A percentile compares a stretch with the other conserved stretches of the same genome.
Conservation (phyloP, 2,113 vertebrate species). For the Vireo altiloquus region DNA sequence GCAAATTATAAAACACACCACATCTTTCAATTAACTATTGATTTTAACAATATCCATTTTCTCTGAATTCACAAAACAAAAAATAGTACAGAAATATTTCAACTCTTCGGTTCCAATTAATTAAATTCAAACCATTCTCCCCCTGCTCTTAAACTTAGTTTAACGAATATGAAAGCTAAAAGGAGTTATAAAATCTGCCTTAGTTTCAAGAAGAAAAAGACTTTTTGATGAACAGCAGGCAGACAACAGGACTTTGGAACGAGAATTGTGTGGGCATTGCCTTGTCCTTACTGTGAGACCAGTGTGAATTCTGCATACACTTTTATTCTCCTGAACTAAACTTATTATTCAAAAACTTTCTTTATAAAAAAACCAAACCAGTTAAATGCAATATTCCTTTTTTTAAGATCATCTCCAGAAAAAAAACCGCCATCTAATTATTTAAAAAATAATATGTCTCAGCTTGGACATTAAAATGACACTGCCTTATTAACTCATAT, state of each 20-base stretch:
- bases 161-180: neutral
- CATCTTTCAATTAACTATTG: slow-evolving; percentile 23
- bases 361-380: neutral
- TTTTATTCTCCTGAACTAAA: neutral
- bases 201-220: neutral
- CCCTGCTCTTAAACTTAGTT: neutral
- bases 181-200: neutral
- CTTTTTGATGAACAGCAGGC: neutral
- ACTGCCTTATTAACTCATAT: neutral
- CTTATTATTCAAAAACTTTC: neutral
- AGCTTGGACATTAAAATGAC: neutral
- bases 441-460: neutral
- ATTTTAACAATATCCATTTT: neutral
- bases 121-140: neutral
- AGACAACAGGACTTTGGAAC: neutral
- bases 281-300: neutral
- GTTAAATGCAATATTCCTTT: neutral
- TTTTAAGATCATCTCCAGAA: rapidly evolving
- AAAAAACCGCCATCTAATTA: neutral
- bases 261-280: neutral
- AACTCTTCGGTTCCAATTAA: neutral
- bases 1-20: neutral
- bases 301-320: neutral
- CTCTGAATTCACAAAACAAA: neutral
- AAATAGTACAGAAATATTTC: neutral